These are phyloP conservation scores for Rhinichthys osculus DNA, from an alignment of 2,797 vertebrate genomes.

Conservation along the genomic window DNA sequence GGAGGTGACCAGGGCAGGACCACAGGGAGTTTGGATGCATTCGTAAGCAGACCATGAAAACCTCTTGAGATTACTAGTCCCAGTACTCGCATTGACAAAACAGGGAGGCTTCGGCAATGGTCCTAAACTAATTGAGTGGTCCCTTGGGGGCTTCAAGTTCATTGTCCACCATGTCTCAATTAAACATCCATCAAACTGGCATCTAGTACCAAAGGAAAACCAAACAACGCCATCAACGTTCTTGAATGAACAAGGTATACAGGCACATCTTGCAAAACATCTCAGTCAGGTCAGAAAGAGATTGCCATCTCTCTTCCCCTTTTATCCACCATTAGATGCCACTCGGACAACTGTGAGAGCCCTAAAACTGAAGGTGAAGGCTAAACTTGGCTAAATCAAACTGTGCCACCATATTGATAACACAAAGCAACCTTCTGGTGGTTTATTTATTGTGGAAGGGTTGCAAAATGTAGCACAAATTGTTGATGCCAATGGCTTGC, in stretches of 20 bases:
- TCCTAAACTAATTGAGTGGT: slow-evolving; percentile 73
- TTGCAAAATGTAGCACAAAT: neutral
- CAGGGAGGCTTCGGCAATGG: slow-evolving; percentile 71
- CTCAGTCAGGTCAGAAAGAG: neutral
- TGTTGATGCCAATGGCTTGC: slow-evolving; percentile 37
- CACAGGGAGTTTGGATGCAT: slow-evolving; percentile 74
- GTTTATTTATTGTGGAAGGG: slow-evolving; percentile 3
- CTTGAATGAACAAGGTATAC: neutral
- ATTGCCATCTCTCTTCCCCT: neutral
- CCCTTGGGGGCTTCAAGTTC: slow-evolving; percentile 72
- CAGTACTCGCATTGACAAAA: slow-evolving; percentile 74
- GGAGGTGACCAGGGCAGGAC: slow-evolving; percentile 77
- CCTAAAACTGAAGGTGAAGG: neutral
- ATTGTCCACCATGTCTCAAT: slow-evolving; percentile 78
- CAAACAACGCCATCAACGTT: neutral
- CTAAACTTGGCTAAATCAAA: neutral
- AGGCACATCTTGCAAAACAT: neutral
- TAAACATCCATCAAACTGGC: slow-evolving; percentile 71
- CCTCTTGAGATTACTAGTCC: slow-evolving; percentile 57
- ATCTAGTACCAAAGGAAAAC: slow-evolving; percentile 15
- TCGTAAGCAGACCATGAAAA: slow-evolving; percentile 65
- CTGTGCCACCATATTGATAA: neutral
- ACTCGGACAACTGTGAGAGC: neutral
- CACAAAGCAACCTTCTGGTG: neutral
- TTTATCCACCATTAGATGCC: neutral